Conservation (phyloP, 2,797 vertebrate species). For the Hylomyscus alleni region DNA sequence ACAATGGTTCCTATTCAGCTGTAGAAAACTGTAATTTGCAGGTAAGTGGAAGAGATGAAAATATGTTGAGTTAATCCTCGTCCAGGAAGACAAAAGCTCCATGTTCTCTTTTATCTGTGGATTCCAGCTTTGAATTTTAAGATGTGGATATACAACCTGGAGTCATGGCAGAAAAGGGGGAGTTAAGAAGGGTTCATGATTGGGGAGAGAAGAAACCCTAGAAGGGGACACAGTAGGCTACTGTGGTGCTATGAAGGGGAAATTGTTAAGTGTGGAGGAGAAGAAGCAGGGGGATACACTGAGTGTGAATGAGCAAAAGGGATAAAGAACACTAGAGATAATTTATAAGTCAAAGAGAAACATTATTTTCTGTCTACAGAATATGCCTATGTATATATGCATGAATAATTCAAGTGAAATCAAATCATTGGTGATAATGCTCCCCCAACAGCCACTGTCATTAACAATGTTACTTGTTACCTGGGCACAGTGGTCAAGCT, state of each 20-base stretch:
- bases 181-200: neutral
- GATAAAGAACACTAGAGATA: too few relatives aligned
- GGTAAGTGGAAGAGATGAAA: neutral
- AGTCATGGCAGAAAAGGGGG: neutral
- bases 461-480: neutral
- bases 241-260: too few relatives aligned
- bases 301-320: neutral
- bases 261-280: neutral
- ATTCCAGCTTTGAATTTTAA: neutral
- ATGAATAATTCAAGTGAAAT: too few relatives aligned
- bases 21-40: neutral
- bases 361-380: too few relatives aligned
- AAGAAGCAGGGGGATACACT: neutral
- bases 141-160: neutral
- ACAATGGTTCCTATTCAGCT: neutral
- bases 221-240: neutral
- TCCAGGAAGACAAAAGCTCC: neutral
- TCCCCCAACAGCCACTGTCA: neutral
- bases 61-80: neutral
- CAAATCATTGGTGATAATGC: rapidly evolving
- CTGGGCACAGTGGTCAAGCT: neutral
- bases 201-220: too few relatives aligned
- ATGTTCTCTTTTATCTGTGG: neutral
- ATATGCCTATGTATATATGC: neutral
- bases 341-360: neutral